A percentile compares a stretch with the other conserved stretches of the same genome.
These are phyloP conservation scores for Agelastica alni DNA, from an alignment of 2,888 invertebrate species.

Conservation along the genomic window DNA sequence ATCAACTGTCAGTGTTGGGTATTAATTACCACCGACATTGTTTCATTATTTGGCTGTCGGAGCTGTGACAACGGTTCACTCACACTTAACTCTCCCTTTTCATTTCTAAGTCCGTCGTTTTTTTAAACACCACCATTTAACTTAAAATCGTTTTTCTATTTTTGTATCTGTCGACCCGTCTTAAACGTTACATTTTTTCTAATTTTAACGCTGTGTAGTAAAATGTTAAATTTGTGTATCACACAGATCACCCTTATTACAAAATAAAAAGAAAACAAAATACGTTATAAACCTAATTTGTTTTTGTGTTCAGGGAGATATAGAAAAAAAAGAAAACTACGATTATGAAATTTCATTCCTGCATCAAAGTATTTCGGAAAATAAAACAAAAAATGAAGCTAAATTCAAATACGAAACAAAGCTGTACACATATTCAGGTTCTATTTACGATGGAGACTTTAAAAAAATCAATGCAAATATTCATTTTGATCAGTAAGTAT, in stretches of 20 bases:
- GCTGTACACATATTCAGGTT: slow-evolving; percentile 69
- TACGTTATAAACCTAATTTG: too few species aligned
- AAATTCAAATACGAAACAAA: slow-evolving; percentile 70
- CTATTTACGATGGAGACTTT: slow-evolving; percentile 68
- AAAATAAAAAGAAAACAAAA: too few species aligned
- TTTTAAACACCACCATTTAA: too few species aligned
- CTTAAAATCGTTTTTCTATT: too few species aligned
- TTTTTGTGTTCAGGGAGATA: slow-evolving; percentile 55
- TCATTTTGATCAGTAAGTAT: slow-evolving; percentile 76
- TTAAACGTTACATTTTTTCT: too few species aligned
- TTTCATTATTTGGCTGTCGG: slow-evolving; percentile 52
- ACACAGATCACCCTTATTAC: too few species aligned
- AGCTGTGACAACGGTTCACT: slow-evolving; percentile 40
- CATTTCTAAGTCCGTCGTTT: too few species aligned
- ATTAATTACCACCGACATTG: slow-evolving; percentile 51
- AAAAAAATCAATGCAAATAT: slow-evolving; percentile 71
- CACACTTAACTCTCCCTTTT: too few species aligned
- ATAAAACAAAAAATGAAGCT: slow-evolving; percentile 66
- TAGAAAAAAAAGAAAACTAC: slow-evolving; percentile 64
- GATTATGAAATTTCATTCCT: slow-evolving; percentile 70
- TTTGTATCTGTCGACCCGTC: too few species aligned
- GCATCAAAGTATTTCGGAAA: slow-evolving; percentile 64
- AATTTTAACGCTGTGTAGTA: too few species aligned
- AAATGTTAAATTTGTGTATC: too few species aligned
- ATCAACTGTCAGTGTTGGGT: slow-evolving; percentile 46